Evolutionary conservation across 2,797 vertebrate species (phyloP).

Genomic region (Sebastes oblongus): DNA sequence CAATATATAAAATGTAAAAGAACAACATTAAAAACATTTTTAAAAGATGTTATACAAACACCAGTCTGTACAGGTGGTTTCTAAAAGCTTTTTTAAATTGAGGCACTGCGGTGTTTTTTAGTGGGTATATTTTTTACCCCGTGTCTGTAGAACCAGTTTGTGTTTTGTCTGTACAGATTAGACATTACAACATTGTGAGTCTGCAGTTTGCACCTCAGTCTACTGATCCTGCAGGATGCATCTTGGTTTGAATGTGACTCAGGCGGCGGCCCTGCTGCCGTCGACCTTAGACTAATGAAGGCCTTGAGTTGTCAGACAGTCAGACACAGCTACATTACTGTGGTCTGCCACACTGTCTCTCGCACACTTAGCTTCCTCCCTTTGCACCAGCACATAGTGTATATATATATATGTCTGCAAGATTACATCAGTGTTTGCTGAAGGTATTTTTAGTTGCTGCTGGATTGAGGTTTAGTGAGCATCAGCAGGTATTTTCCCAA

Average conservation of each 20-base stretch:
- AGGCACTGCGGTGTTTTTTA: neutral
- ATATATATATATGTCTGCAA: constrained; percentile 49
- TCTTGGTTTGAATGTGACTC: constrained; percentile 35
- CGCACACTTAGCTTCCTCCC: constrained; percentile 49
- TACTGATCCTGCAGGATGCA: neutral
- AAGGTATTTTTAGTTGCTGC: constrained; percentile 61
- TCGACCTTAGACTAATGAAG: constrained; percentile 49
- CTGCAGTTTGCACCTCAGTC: constrained; percentile 20
- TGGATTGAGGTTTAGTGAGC: constrained; percentile 42
- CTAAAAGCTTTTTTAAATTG: no score
- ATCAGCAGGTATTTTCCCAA: constrained; percentile 64
- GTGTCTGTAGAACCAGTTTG: neutral
- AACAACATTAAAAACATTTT: no score
- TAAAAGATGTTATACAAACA: no score
- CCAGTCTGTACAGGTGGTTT: no score
- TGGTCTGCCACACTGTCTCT: constrained; percentile 69
- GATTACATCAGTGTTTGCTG: constrained; percentile 72
- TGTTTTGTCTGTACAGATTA: constrained; percentile 32
- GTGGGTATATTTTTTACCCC: neutral
- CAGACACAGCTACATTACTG: constrained; percentile 70
- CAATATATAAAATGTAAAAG: no score
- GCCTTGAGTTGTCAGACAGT: constrained; percentile 65
- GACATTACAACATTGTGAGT: neutral
- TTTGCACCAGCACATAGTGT: constrained; percentile 23
- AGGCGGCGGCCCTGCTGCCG: constrained; percentile 7